Evolutionary conservation across 2,797 vertebrate genomes (phyloP), one percentile per base, ranked within the genome.

Genomic region (Pseudopleuronectes americanus): DNA sequence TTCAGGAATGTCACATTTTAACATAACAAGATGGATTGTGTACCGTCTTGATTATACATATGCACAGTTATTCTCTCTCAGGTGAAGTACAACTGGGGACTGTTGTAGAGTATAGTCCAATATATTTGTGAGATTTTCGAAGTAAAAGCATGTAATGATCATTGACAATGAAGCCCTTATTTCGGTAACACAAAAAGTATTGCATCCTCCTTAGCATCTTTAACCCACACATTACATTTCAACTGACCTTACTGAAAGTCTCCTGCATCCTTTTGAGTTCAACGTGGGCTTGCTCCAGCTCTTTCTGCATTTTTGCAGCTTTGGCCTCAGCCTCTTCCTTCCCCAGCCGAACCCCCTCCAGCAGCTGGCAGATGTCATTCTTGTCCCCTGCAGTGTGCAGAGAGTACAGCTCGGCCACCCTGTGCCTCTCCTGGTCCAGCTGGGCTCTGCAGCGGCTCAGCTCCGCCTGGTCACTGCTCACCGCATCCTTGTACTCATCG

Each of bases 381-480:
- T 96, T 96, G 90, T 98, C 97, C 4, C 96, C 96, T 0, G 96
- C 95, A 12, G 96, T 96, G 87, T 99, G 97, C 48, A 99, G 94
- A 0, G 97, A 97, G 75, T 98, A 99, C 9, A 99, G 64, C 80
- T 99, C 97, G 0, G 96, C 93, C 54, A 99, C 97, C 55, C 95
- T 95, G 90, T 98, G 97, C 79, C 96, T 95, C 82, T 99, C 98
- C 0, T 98, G 96, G 77, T 99, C 98, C 54, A 99, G 92, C 89
- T 97, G 96, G 49, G 94, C 89, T 68, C 97, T 94, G 80, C 97
- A 95, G 71, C 96, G 95, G 71, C 84, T 95, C 90, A 97, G 92
- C 91, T 99, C 97, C 0, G 95, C 94, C 87, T 98, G 96, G 84
- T 97, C 96, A 0, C 75, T 93, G 86, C 91, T 95, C 61, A 96